Evolutionary conservation across 2,113 vertebrate genomes (phyloP).

Genomic region (Probosciger aterrimus): DNA sequence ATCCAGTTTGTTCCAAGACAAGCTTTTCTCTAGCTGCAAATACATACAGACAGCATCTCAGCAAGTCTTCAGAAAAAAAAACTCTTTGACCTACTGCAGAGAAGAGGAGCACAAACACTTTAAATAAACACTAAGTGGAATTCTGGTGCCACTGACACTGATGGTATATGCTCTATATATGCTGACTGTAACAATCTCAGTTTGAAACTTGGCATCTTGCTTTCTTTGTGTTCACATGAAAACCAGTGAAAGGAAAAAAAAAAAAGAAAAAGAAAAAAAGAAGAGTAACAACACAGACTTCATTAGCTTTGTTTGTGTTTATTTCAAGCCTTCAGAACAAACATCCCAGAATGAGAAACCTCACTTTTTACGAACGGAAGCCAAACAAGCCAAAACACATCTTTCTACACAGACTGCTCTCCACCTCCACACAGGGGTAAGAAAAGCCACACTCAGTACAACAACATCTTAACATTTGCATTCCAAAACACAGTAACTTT

Average conservation of each 20-base stretch:
- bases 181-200: not conserved
- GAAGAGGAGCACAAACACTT: conserved; percentile 18
- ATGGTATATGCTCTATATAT: not conserved
- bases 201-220: not conserved
- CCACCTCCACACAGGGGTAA: conserved; percentile 17
- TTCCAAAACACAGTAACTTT: conserved; percentile 67
- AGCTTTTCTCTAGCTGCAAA: not conserved
- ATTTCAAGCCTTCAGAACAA: conserved; percentile 52
- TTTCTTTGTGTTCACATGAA: not conserved
- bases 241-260: not conserved
- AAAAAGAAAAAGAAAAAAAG: not conserved
- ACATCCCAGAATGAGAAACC: conserved; percentile 49
- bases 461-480: conserved; percentile 62
- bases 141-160: not conserved
- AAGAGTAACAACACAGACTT: conserved; percentile 18
- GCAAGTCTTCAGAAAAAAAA: not conserved
- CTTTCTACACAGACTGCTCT: conserved; percentile 47
- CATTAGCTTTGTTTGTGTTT: conserved; percentile 40
- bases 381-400: conserved; percentile 57
- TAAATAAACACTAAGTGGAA: conserved; percentile 3
- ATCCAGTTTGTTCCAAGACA: conserved; percentile 33
- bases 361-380: conserved; percentile 63
- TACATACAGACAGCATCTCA: not conserved
- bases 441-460: conserved; percentile 9
- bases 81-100: not conserved